These are phyloP conservation scores for Eristalinus aeneus DNA, from an alignment of 2,888 invertebrate genomes.

Conservation along the genomic window DNA sequence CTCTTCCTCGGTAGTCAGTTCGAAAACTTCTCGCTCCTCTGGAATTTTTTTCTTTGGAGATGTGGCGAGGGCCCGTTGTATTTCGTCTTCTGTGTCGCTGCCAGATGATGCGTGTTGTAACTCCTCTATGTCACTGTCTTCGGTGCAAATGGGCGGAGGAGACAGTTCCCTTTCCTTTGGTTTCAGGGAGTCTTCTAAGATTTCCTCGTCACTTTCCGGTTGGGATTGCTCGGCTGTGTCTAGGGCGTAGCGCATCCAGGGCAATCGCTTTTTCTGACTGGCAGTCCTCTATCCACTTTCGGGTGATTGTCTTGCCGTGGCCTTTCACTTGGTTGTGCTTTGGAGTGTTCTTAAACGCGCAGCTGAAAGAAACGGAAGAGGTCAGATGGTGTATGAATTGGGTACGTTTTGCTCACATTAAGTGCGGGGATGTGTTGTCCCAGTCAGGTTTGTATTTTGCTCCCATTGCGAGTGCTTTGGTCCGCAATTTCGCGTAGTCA, in stretches of 20 bases:
- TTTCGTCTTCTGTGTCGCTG: constrained; percentile 79
- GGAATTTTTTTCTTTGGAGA: constrained; percentile 10
- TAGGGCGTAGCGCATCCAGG: constrained; percentile 79
- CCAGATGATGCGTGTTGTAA: constrained; percentile 71
- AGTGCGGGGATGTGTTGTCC: too few species aligned
- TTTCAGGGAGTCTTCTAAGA: constrained; percentile 74
- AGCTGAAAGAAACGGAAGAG: constrained; percentile 82
- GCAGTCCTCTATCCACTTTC: constrained; percentile 89
- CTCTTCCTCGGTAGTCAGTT: constrained; percentile 79
- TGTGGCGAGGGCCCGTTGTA: constrained; percentile 73
- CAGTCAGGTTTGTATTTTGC: too few species aligned
- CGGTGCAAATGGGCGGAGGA: background rate
- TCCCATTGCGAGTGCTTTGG: too few species aligned
- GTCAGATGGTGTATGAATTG: background rate
- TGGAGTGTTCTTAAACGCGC: constrained; percentile 94
- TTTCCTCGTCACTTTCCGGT: constrained; percentile 79
- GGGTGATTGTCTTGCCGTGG: constrained; percentile 84
- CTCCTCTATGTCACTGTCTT: constrained; percentile 24
- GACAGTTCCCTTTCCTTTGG: constrained; percentile 39
- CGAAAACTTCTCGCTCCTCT: constrained; percentile 73
- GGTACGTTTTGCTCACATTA: too few species aligned
- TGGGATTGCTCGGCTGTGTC: constrained; percentile 73
- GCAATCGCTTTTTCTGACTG: constrained; percentile 82
- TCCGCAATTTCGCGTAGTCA: background rate
- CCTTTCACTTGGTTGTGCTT: constrained; percentile 88